Base-by-base conservation (phyloP, 92 coral and sea anemone genomes). In the Porites rus region DNA sequence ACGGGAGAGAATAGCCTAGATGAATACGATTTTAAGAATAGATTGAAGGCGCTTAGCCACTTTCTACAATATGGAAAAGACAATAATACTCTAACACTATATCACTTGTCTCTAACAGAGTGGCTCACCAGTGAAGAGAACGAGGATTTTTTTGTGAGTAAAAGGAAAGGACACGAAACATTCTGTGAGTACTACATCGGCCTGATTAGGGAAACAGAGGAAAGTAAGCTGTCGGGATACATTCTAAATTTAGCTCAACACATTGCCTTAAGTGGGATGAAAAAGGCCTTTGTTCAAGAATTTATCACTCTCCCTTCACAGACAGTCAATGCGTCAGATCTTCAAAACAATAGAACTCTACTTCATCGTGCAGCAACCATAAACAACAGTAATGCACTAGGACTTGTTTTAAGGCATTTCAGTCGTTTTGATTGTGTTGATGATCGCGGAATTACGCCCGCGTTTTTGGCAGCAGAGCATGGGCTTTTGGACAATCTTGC, bases 81-180 rank as follows among this genome's bases (percentile, higher is more conserved):
- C 51, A 25, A 25, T 24, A 81, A 70, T 50, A 65, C 87, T 22
- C 75, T 90, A 9, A 86, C 86, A 6, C 75, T 90, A 22, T 90
- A 85, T 76, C 93, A 90, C 51, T 50, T 73, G 74, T 83, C 87
- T 1, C 20, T 83, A 61, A 75, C 17, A 12, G 94, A 94, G 16
- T 94, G 98, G 98, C 86, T 94, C 46, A 79, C 75, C 8, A 72
- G 86, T 31, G 87, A 94, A n/a, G 85, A 68, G 12, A 79, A 71
- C 58, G 17, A 10, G 1, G 46, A 65, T 10, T 83, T 86, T 56
- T 66, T 43, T 63, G 72, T 88, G 20, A 74, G 80, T 46, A 83
- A 64, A 60, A 51, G 22, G 31, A 62, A 14, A 43, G 87, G 87
- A 1, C 87, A 83, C 74, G 81, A 83, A 73, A 50, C 13, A 11